Evolutionary conservation across 2,797 vertebrate genomes (phyloP).

Genomic region (Salarias fasciatus): DNA sequence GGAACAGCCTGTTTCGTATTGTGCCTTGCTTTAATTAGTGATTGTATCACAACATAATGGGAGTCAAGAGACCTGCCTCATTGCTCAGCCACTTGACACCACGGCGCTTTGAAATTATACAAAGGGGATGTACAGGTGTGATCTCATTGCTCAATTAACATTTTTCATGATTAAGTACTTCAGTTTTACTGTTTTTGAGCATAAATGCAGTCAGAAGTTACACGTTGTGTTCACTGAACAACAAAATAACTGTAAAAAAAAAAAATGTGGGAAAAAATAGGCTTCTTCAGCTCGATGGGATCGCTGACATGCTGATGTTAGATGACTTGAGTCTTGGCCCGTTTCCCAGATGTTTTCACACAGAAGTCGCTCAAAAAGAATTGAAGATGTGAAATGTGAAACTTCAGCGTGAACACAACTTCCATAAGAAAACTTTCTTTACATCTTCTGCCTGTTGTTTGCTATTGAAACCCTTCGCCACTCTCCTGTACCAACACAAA

Average conservation of each 20-base stretch:
- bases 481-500: slow-evolving; percentile 21
- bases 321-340: no score
- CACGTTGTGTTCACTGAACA: no score
- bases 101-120: slow-evolving; percentile 15
- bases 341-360: no score
- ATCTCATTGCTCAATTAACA: slow-evolving; percentile 1
- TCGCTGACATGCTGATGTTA: no score
- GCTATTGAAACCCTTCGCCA: not conserved
- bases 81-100: slow-evolving; percentile 1
- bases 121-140: slow-evolving; percentile 15
- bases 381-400: not conserved
- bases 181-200: no score
- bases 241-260: no score
- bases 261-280: no score
- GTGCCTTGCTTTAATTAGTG: slow-evolving; percentile 51
- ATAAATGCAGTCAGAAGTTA: no score
- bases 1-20: slow-evolving; percentile 33
- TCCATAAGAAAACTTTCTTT: slow-evolving; percentile 5
- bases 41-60: slow-evolving; percentile 44
- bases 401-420: slow-evolving; percentile 5
- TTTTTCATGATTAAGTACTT: not conserved
- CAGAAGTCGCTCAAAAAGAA: no score
- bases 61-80: slow-evolving; percentile 32
- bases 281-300: no score
- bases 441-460: slow-evolving; percentile 12